Evolutionary conservation across 2,888 invertebrate species (phyloP).

Genomic region (Leptodirus hochenwartii): DNA sequence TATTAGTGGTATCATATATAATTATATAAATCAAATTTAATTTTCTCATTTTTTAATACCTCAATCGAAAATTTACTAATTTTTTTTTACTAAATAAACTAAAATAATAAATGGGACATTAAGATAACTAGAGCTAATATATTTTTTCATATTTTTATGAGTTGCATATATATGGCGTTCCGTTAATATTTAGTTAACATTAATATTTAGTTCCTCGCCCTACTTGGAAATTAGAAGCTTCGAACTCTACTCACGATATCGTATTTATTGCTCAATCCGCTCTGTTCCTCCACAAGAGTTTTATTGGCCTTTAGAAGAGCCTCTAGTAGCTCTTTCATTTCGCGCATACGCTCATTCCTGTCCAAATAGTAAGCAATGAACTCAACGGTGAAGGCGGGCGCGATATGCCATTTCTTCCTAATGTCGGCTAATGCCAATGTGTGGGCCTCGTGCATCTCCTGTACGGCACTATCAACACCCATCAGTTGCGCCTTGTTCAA

Average conservation of each 20-base stretch:
- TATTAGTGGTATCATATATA: too few species aligned
- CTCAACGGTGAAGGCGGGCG: conserved; percentile 85
- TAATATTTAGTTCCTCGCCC: too few species aligned
- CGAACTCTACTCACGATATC: conserved; percentile 51
- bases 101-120: too few species aligned
- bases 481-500: conserved; percentile 75
- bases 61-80: too few species aligned
- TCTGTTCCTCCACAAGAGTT: conserved; percentile 59
- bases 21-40: too few species aligned
- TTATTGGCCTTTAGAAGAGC: conserved; percentile 57
- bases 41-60: too few species aligned
- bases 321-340: conserved; percentile 59
- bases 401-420: conserved; percentile 84
- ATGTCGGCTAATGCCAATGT: conserved; percentile 67
- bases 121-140: too few species aligned
- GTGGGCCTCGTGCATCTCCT: conserved; percentile 71
- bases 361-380: conserved; percentile 90
- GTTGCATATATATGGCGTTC: too few species aligned
- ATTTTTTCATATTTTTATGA: too few species aligned
- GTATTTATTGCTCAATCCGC: conserved; percentile 52
- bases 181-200: too few species aligned
- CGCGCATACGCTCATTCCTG: conserved; percentile 62
- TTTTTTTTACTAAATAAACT: too few species aligned
- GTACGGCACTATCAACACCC: conserved; percentile 68
- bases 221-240: too few species aligned